Percentiles rank a stretch among this genome's conserved stretches.
These are phyloP conservation scores for Stichopus chloronotus DNA, from an alignment of 35 echinoderm and acorn worm species.

Conservation along the genomic window DNA sequence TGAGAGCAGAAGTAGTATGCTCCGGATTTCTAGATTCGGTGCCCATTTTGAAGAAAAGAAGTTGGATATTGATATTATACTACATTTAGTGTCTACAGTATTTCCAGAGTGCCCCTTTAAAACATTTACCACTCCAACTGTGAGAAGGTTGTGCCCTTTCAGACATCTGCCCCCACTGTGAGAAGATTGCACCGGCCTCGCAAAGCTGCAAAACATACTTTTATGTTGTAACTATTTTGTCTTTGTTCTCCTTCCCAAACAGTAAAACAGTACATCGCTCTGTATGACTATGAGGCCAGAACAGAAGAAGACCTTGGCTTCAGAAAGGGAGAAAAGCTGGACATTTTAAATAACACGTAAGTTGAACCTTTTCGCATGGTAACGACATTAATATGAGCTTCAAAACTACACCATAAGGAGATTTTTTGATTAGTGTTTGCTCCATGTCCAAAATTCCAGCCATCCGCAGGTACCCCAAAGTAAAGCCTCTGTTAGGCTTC, in stretches of 20 bases:
- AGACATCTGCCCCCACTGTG: no score
- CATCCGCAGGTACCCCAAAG: not conserved
- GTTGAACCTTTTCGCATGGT: conserved; percentile 15
- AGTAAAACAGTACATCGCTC: conserved; percentile 77
- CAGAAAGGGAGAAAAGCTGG: conserved; percentile 87
- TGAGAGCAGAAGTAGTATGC: no score
- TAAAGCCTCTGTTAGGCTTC: not conserved
- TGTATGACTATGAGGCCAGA: conserved; percentile 96
- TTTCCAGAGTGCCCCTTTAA: no score
- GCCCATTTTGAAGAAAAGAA: no score
- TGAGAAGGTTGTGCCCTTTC: no score
- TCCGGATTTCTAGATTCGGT: no score
- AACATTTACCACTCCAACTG: no score
- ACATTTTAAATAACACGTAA: conserved; percentile 87
- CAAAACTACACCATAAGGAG: no score
- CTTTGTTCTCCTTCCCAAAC: not conserved
- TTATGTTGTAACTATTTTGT: not conserved
- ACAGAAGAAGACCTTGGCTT: conserved; percentile 91
- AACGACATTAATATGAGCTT: not conserved
- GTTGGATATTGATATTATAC: no score
- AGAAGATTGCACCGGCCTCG: no score
- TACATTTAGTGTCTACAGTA: no score
- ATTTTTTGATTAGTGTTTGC: not conserved
- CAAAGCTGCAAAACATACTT: no score
- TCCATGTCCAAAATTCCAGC: not conserved